These are phyloP conservation scores for Cosmorhoe ocellata DNA, from an alignment of 2,888 invertebrate genomes.

Conservation along the genomic window DNA sequence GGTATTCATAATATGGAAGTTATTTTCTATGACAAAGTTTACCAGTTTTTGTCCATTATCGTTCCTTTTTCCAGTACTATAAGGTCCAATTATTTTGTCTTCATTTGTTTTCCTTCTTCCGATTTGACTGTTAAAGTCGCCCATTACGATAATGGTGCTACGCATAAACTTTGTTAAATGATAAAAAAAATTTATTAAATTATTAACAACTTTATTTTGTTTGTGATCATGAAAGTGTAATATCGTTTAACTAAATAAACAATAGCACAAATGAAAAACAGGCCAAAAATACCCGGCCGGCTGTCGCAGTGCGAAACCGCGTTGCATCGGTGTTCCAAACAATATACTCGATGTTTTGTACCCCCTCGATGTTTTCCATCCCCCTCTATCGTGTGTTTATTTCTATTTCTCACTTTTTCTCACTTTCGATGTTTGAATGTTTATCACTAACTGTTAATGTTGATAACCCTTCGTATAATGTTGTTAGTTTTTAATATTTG, in stretches of 20 bases:
- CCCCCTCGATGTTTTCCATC: conserved; percentile 48
- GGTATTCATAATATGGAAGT: too few relatives aligned
- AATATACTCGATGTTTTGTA: conserved; percentile 67
- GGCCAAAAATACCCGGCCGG: conserved; percentile 78
- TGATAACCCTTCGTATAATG: conserved; percentile 56
- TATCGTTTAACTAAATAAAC: conserved; percentile 1
- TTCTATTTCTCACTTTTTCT: conserved; percentile 76
- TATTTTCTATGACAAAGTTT: too few relatives aligned
- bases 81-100: too few relatives aligned
- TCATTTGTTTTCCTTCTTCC: too few relatives aligned
- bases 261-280: conserved; percentile 32
- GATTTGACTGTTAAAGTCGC: too few relatives aligned
- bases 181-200: too few relatives aligned
- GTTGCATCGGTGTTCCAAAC: conserved; percentile 77
- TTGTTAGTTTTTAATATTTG: conserved; percentile 43
- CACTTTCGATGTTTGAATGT: conserved; percentile 80
- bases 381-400: conserved; percentile 70
- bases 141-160: too few relatives aligned
- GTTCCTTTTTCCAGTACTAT: too few relatives aligned
- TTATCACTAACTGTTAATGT: conserved; percentile 82
- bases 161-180: too few relatives aligned
- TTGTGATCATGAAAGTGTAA: too few relatives aligned
- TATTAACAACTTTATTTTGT: too few relatives aligned
- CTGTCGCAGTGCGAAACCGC: conserved; percentile 63
- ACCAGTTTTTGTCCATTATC: too few relatives aligned